These are phyloP conservation scores for Malurus leucopterus DNA, from an alignment of 2,797 vertebrate species.

Conservation along the genomic window DNA sequence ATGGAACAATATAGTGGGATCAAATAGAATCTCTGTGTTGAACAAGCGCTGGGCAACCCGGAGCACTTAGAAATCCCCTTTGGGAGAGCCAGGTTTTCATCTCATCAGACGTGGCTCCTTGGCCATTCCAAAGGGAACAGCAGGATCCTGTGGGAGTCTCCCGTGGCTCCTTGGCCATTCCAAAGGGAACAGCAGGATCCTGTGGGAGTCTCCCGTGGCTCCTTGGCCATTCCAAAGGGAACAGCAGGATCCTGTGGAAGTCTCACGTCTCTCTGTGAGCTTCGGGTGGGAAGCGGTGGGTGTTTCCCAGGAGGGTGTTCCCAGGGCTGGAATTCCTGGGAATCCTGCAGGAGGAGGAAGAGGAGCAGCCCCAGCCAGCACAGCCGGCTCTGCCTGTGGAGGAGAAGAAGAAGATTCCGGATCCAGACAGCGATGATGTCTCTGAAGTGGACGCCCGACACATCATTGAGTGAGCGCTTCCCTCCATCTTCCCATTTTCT, in stretches of 20 bases:
- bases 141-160: not conserved
- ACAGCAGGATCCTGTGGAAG: not conserved
- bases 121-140: not conserved
- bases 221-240: not conserved
- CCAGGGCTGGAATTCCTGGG: not conserved
- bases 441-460: conserved; percentile 85
- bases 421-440: conserved; percentile 88
- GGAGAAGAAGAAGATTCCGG: conserved; percentile 90
- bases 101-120: not conserved
- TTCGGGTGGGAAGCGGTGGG: not conserved
- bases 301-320: not conserved
- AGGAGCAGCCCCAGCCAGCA: conserved; percentile 73
- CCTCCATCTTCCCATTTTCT: not conserved
- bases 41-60: not conserved
- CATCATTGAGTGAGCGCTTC: conserved; percentile 83
- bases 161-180: not conserved
- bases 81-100: not conserved
- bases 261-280: not conserved
- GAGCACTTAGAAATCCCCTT: not conserved
- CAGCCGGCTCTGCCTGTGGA: conserved; percentile 64
- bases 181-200: not conserved
- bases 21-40: not conserved
- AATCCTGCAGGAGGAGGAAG: conserved; percentile 77
- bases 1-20: not conserved
- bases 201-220: not conserved